Percentiles rank a stretch among this genome's conserved stretches.
Evolutionary conservation across 2,113 vertebrate species (phyloP).

Genomic region (Actenoides lindsayi): DNA sequence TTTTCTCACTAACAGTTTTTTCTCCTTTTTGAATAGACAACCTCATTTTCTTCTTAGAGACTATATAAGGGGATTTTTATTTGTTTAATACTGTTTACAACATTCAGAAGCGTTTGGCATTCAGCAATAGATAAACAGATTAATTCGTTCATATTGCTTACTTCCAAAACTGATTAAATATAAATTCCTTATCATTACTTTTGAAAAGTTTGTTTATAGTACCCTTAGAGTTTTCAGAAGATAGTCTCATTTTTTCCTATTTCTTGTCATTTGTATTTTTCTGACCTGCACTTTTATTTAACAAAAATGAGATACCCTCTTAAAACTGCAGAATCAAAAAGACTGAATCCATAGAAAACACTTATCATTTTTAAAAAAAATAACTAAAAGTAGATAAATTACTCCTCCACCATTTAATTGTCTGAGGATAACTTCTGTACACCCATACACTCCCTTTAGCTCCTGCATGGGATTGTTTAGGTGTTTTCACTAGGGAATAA

Average conservation of each 20-base stretch:
- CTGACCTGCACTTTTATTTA: not conserved
- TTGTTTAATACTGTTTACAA: not conserved
- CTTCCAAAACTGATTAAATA: not conserved
- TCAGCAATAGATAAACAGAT: not conserved
- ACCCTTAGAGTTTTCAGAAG: not conserved
- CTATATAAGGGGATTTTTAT: not conserved
- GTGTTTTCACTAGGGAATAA: not conserved
- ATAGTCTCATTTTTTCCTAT: not conserved
- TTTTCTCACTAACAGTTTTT: not conserved
- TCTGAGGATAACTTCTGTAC: not conserved
- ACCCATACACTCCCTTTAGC: not conserved
- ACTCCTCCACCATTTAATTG: not conserved
- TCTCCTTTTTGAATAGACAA: not conserved
- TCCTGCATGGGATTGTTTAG: not conserved
- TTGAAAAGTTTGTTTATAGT: not conserved
- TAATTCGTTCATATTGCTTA: not conserved
- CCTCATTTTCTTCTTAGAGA: not conserved
- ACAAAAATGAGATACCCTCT: not conserved
- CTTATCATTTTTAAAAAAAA: not conserved
- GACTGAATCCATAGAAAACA: not conserved
- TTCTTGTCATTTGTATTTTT: not conserved
- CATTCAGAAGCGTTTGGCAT: not conserved
- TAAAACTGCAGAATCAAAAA: not conserved
- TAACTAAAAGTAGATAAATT: not conserved
- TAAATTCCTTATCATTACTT: not conserved